Evolutionary conservation across 2,888 invertebrate species (phyloP).

Genomic region (Patella pellucida): DNA sequence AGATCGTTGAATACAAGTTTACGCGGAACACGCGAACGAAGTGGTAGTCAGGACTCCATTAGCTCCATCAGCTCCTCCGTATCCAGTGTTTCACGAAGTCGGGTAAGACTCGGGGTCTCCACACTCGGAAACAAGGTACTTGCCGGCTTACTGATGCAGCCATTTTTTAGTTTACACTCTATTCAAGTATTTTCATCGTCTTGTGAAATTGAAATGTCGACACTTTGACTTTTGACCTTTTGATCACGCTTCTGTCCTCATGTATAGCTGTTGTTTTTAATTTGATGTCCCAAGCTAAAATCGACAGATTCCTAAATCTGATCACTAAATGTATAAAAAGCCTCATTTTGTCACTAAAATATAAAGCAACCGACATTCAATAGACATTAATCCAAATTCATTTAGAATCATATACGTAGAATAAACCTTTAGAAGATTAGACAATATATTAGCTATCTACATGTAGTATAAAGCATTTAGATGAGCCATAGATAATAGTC

Average conservation of each 20-base stretch:
- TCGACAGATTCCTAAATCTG: background rate
- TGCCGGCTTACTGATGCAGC: slow-evolving; percentile 54
- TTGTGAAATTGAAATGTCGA: background rate
- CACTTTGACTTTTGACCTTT: background rate
- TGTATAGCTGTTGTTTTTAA: no score
- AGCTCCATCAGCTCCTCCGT: slow-evolving; percentile 83
- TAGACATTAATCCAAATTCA: no score
- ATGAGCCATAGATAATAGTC: no score
- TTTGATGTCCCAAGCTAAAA: background rate
- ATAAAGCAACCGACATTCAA: no score
- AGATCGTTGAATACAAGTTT: slow-evolving; percentile 54
- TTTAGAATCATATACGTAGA: no score
- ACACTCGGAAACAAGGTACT: slow-evolving; percentile 73
- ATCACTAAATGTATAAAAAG: background rate
- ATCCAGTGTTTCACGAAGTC: slow-evolving; percentile 72
- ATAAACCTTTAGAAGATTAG: no score
- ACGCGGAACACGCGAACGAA: slow-evolving; percentile 59
- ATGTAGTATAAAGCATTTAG: no score
- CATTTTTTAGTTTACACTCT: background rate
- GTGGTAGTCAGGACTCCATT: slow-evolving; percentile 83
- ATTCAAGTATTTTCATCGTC: background rate
- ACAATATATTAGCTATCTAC: no score
- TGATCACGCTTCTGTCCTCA: background rate
- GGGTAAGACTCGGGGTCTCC: slow-evolving; percentile 85
- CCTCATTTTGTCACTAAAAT: no score